Percentiles rank a stretch among this genome's conserved stretches.
Conservation (phyloP, 2,888 invertebrate species). For the Lagria hirta region DNA sequence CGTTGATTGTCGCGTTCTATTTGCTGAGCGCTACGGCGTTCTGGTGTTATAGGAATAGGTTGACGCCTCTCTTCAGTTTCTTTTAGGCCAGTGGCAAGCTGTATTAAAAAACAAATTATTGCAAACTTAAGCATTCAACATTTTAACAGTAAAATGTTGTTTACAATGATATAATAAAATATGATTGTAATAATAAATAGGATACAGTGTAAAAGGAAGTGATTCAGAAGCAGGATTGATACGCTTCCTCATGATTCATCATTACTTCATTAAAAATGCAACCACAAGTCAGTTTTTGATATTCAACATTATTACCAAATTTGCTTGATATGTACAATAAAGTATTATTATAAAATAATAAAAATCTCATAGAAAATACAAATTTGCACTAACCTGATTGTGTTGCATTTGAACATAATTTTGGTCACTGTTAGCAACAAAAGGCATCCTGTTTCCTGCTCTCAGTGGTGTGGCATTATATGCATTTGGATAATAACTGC, state of each 20-base stretch:
- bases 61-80: slow-evolving; percentile 25
- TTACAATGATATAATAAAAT: no score
- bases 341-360: neutral
- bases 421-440: slow-evolving; percentile 34
- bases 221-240: no score
- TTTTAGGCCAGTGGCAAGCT: slow-evolving; percentile 23
- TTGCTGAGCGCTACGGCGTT: slow-evolving; percentile 64
- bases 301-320: no score
- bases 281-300: no score
- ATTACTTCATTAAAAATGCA: no score
- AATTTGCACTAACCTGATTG: slow-evolving; percentile 30
- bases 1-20: slow-evolving; percentile 62
- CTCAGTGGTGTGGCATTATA: slow-evolving; percentile 42
- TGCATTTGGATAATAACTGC: slow-evolving; percentile 46
- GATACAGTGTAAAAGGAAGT: no score
- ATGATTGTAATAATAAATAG: no score
- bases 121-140: no score
- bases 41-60: slow-evolving; percentile 44
- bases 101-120: slow-evolving; percentile 7
- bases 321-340: slow-evolving; percentile 1
- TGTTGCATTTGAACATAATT: slow-evolving; percentile 42
- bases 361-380: neutral
- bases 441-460: slow-evolving; percentile 27
- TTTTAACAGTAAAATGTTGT: no score
- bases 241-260: no score